These are phyloP conservation scores for Hydrozoanthus tunicans DNA, from an alignment of 64 coral and sea anemone species.

Conservation along the genomic window DNA sequence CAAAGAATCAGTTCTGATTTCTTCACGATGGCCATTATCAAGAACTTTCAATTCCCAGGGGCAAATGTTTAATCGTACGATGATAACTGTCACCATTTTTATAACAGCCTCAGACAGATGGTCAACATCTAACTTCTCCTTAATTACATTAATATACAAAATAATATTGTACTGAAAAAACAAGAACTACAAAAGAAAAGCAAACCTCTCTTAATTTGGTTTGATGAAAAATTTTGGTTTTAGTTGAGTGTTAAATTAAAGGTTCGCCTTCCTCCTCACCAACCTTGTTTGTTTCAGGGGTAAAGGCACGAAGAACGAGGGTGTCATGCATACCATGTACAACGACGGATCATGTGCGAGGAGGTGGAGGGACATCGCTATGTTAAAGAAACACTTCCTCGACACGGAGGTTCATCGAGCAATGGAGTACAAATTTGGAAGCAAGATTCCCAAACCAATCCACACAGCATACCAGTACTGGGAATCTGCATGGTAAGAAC, in stretches of 20 bases:
- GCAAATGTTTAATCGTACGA: neutral
- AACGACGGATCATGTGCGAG: constrained; percentile 73
- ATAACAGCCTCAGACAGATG: too few relatives aligned
- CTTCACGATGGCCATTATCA: neutral
- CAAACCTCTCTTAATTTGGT: neutral
- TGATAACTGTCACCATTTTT: too few relatives aligned
- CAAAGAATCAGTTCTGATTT: too few relatives aligned
- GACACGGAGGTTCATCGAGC: constrained; percentile 77
- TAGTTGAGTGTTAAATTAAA: neutral
- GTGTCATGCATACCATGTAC: constrained; percentile 84
- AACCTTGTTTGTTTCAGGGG: constrained; percentile 52
- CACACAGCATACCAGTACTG: constrained; percentile 80
- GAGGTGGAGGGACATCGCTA: constrained; percentile 81
- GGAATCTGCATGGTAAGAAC: constrained; percentile 70
- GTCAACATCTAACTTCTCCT: too few relatives aligned
- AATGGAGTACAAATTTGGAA: constrained; percentile 74
- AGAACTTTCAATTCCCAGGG: neutral
- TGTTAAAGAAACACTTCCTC: constrained; percentile 62
- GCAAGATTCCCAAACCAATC: constrained; percentile 66
- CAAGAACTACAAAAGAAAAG: too few relatives aligned
- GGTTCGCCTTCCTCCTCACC: neutral
- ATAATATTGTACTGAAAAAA: too few relatives aligned
- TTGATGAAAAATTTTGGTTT: neutral
- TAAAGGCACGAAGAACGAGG: constrained; percentile 68
- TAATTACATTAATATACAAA: too few relatives aligned